A percentile compares a stretch with the other conserved stretches of the same genome.
Conservation (phyloP, 1,140 invertebrate genomes). For the Amyelois transitella region DNA sequence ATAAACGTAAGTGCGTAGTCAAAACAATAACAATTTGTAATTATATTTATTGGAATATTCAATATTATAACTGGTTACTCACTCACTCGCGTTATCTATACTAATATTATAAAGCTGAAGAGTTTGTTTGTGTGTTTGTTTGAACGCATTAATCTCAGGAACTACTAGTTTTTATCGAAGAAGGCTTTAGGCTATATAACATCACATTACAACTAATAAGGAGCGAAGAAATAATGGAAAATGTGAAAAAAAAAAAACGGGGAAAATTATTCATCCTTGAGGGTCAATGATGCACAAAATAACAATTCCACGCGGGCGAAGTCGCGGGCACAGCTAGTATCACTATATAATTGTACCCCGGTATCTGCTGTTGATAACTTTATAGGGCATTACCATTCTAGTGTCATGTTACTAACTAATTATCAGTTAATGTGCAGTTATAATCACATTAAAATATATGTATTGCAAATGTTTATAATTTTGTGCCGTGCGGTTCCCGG, state of each 20-base stretch:
- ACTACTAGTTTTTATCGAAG: too few relatives aligned
- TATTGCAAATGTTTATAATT: neutral
- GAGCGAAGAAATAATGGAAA: too few relatives aligned
- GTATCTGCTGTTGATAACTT: constrained; percentile 16
- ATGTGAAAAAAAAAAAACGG: too few relatives aligned
- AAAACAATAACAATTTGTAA: neutral
- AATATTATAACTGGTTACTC: neutral
- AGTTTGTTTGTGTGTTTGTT: too few relatives aligned
- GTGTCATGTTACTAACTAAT: constrained; percentile 17
- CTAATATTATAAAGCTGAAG: too few relatives aligned
- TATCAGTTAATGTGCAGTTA: constrained; percentile 20
- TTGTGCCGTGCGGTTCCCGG: too few relatives aligned
- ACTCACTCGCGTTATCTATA: neutral
- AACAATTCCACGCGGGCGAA: constrained; percentile 1
- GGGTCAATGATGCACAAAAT: too few relatives aligned
- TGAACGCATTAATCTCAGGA: too few relatives aligned
- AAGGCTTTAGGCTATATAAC: too few relatives aligned
- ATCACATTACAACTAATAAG: too few relatives aligned
- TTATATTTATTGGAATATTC: neutral
- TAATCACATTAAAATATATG: too few relatives aligned
- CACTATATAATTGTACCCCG: constrained; percentile 1
- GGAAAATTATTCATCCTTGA: too few relatives aligned
- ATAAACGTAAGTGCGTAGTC: neutral
- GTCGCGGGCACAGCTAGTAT: constrained; percentile 1
- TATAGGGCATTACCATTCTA: constrained; percentile 17